Percentiles rank a stretch among this genome's conserved stretches.
These are phyloP conservation scores for Cheilosia urbana DNA, from an alignment of 2,888 invertebrate species.

Conservation along the genomic window DNA sequence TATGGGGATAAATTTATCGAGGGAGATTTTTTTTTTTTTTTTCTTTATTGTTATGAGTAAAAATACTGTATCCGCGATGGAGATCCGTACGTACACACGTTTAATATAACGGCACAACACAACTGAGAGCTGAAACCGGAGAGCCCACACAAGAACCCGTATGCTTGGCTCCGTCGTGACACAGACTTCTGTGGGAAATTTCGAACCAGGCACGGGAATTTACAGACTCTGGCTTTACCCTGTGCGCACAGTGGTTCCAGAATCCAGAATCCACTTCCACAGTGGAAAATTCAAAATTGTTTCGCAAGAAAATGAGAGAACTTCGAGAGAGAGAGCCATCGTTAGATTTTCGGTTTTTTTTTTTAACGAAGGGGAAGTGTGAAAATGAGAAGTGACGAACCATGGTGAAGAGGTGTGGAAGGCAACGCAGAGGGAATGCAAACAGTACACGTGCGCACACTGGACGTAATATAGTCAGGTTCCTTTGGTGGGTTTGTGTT, in stretches of 20 bases:
- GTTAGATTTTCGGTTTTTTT: neutral
- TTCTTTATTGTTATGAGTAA: slow-evolving; percentile 52
- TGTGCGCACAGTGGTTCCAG: slow-evolving; percentile 56
- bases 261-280: too few relatives aligned
- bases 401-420: slow-evolving; percentile 1
- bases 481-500: neutral
- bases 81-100: slow-evolving; percentile 80
- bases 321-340: neutral
- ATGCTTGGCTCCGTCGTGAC: slow-evolving; percentile 58
- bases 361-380: slow-evolving; percentile 37
- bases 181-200: slow-evolving; percentile 66
- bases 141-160: slow-evolving; percentile 78
- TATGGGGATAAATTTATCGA: slow-evolving; percentile 22
- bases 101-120: slow-evolving; percentile 82
- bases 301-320: slow-evolving; percentile 16
- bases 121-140: slow-evolving; percentile 83
- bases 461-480: slow-evolving; percentile 11
- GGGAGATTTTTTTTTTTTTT: slow-evolving; percentile 41
- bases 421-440: slow-evolving; percentile 10
- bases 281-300: slow-evolving; percentile 27
- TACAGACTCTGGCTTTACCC: slow-evolving; percentile 42
- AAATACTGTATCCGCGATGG: slow-evolving; percentile 63
- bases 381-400: slow-evolving; percentile 49
- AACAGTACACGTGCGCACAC: slow-evolving; percentile 67
- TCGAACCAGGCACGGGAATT: slow-evolving; percentile 71